phyloP scores from a whole-genome alignment of 2,888 invertebrate genomes.

The Slavum lentiscoides region DNA sequence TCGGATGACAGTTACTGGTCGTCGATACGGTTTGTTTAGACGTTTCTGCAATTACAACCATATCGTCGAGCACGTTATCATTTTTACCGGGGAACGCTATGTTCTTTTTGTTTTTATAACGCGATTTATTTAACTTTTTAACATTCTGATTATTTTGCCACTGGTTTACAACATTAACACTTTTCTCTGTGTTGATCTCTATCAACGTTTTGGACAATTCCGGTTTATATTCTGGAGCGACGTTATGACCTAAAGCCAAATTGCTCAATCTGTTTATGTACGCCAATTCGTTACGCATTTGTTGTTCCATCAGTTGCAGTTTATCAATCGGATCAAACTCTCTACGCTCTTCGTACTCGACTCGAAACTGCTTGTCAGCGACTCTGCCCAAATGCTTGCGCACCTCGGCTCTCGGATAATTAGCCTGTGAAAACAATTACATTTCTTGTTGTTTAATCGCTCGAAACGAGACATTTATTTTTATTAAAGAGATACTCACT shows the following conservation, averaged over 20 bases:
- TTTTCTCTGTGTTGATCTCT: not conserved
- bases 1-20: not conserved
- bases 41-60: slow-evolving; percentile 5
- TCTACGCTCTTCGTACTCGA: slow-evolving; percentile 13
- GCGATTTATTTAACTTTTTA: not conserved
- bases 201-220: not conserved
- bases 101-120: slow-evolving; percentile 14
- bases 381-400: slow-evolving; percentile 31
- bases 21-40: not conserved
- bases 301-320: slow-evolving; percentile 30
- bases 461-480: not conserved
- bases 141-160: not conserved
- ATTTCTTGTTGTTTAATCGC: not conserved
- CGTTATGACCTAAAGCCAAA: not conserved
- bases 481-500: not conserved
- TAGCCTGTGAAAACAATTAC: slow-evolving; percentile 5
- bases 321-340: not conserved
- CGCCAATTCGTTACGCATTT: slow-evolving; percentile 12
- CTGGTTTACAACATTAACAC: too few relatives aligned
- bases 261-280: slow-evolving; percentile 36
- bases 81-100: slow-evolving; percentile 29
- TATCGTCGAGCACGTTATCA: slow-evolving; percentile 25
- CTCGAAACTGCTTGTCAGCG: slow-evolving; percentile 16
- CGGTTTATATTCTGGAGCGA: not conserved
- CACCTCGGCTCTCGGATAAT: slow-evolving; percentile 19